Conservation (phyloP, 2,888 invertebrate species). For the Drosophila histrio region DNA sequence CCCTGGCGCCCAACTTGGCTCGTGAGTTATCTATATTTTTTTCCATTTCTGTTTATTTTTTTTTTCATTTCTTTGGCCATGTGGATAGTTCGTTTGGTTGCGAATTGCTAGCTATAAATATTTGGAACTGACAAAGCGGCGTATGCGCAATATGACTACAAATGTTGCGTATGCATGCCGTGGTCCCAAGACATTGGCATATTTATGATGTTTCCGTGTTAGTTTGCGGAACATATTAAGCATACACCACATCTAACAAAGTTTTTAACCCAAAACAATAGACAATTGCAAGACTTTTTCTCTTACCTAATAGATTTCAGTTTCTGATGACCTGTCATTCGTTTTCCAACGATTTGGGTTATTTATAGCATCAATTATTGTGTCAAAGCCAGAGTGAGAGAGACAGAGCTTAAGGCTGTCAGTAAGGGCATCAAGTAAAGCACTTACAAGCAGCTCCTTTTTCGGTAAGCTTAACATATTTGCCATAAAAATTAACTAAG, state of each 20-base stretch:
- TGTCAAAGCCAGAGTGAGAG: conserved; percentile 27
- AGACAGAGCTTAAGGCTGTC: conserved; percentile 39
- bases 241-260: not conserved
- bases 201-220: conserved; percentile 23
- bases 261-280: not conserved
- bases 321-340: conserved; percentile 1
- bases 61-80: conserved; percentile 13
- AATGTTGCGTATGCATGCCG: conserved; percentile 39
- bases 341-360: conserved; percentile 29
- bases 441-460: conserved; percentile 11
- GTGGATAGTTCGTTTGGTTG: conserved; percentile 21
- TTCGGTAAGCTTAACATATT: conserved; percentile 57
- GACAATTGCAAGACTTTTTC: not conserved
- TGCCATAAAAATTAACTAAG: conserved; percentile 76
- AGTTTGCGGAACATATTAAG: conserved; percentile 6
- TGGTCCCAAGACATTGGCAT: conserved; percentile 12
- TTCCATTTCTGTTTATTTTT: conserved; percentile 18
- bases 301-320: not conserved
- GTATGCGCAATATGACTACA: conserved; percentile 41
- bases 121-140: conserved; percentile 38
- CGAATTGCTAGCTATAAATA: conserved; percentile 48
- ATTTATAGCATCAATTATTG: conserved; percentile 51
- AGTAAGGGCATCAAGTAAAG: conserved; percentile 24
- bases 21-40: conserved; percentile 42
- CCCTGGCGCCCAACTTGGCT: conserved; percentile 34